Base-by-base conservation (phyloP, 2,113 vertebrate genomes). In the Macaca nemestrina region DNA sequence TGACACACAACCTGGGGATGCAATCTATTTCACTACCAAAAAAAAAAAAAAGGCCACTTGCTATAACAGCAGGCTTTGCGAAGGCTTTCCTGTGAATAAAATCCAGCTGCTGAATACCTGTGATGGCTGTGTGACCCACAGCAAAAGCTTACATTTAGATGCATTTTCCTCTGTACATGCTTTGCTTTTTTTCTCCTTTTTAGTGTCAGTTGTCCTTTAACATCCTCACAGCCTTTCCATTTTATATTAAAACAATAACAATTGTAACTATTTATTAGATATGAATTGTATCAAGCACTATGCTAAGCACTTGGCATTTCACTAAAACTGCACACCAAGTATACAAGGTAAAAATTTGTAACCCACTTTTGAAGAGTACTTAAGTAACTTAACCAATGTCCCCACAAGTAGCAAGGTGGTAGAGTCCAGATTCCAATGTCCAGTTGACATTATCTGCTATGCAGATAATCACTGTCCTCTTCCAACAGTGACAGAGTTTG, bases 51-150 rank as follows among this genome's bases (percentile, higher is more conserved):
- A 14, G 48, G 78, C n/a, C n/a, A 16, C 38, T 50, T 6, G 6
- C 27, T 95, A 18, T 75, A 78, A 85, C 93, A 84, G n/a, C 40
- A 86, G 88, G 84, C 90, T 96, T 73, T 95, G 55, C 84, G 90
- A 90, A 97, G 82, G n/a, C 57, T 97, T 96, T 76, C 96, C 94
- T 89, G 68, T 95, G 92, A 98, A 98, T 96, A 97, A 96, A 97
- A 95, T 90, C 83, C 93, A 90, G 48, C 90, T 81, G 83, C 85
- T 67, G 81, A 97, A 43, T 64, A 85, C 43, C 81, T 95, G 75
- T 5, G 5, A 35, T 78, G 59, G 45, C 83, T 38, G 22, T 43
- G 48, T 79, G 92, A 89, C 84, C 73, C 84, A 55, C 16, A 76
- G 93, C 64, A 76, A 83, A 93, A 86, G 61, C 55, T 57, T 73